Evolutionary conservation across 2,113 vertebrate species (phyloP), one percentile per base, ranked within the genome.

Genomic region (Zosterops lateralis): DNA sequence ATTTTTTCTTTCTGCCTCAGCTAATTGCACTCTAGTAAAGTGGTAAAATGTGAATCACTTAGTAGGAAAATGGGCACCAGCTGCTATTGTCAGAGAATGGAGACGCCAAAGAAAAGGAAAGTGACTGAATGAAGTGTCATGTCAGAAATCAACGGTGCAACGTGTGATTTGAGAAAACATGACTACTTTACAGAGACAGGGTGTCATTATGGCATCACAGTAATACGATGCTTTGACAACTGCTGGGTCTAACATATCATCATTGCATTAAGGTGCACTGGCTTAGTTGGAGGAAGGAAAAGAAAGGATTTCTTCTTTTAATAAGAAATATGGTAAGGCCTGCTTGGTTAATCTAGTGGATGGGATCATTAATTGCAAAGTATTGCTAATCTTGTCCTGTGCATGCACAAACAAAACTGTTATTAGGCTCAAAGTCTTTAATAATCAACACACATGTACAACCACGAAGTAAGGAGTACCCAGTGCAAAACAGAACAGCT

Each of bases 221-320:
- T 98, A 98, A 99, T 98, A 98, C 98, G 97, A 97, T 98, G 98
- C 97, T 98, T 98, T 98, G 98, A 99, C 99, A 99, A 98, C 98
- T 98, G 97, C 98, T 93, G 98, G 96, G 96, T 97, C 98, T 98
- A 99, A 99, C 98, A 98, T 99, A 98, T 98, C 99, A 99, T 99
- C 99, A 99, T 98, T 98, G 98, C 98, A 99, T 99, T 99, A 99
- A 98, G 98, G 98, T 98, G 97, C 98, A 98, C 97, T 92, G 96
- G 97, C 97, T 97, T 98, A 97, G 97, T 54, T 97, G 97, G 87
- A 76, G 91, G 85, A 97, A 97, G 93, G 94, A 97, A 96, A 93
- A 97, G 95, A 97, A 97, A 97, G 95, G 94, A 93, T 92, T 97
- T 96, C 96, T 96, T 78, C 91, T 96, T 97, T 97, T 98, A 98